Conservation (phyloP, 2,888 invertebrate genomes). For the Amblyteles armatorius region DNA sequence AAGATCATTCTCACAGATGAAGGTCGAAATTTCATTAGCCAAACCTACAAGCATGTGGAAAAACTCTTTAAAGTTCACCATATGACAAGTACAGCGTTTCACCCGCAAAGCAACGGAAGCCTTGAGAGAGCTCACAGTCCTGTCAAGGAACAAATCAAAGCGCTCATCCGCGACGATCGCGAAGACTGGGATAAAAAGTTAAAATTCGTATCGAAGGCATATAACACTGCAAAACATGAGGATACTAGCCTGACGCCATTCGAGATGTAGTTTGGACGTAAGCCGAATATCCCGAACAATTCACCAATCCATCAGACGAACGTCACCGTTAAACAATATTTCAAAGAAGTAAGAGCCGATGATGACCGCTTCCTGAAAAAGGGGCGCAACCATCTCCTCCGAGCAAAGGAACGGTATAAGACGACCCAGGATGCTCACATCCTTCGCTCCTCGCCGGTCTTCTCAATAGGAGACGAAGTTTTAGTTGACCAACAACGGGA, state of each 20-base stretch:
- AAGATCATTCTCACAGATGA: too few species aligned
- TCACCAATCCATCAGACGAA: background rate
- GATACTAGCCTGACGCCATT: conserved; percentile 3
- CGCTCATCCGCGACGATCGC: conserved; percentile 10
- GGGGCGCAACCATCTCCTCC: too few species aligned
- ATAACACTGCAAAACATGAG: conserved; percentile 22
- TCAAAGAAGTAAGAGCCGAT: too few species aligned
- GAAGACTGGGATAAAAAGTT: conserved; percentile 11
- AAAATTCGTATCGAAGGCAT: conserved; percentile 12
- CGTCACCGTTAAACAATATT: too few species aligned
- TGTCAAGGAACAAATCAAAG: conserved; percentile 17
- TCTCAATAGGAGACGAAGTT: conserved; percentile 1
- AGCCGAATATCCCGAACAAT: conserved; percentile 22
- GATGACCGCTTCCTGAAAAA: too few species aligned
- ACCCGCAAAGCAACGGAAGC: conserved; percentile 25
- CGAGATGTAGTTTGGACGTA: conserved; percentile 29
- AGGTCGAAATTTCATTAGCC: too few species aligned
- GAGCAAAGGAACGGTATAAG: too few species aligned
- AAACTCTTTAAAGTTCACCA: conserved; percentile 17
- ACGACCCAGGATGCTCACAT: too few species aligned
- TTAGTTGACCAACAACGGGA: background rate
- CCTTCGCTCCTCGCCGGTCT: background rate
- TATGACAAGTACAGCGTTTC: conserved; percentile 19
- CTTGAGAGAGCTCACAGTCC: background rate
- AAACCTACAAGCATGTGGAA: conserved; percentile 18